Evolutionary conservation across 1,140 invertebrate species (phyloP), one percentile per base, ranked within the genome.

Genomic region (Eriocheir sinensis): DNA sequence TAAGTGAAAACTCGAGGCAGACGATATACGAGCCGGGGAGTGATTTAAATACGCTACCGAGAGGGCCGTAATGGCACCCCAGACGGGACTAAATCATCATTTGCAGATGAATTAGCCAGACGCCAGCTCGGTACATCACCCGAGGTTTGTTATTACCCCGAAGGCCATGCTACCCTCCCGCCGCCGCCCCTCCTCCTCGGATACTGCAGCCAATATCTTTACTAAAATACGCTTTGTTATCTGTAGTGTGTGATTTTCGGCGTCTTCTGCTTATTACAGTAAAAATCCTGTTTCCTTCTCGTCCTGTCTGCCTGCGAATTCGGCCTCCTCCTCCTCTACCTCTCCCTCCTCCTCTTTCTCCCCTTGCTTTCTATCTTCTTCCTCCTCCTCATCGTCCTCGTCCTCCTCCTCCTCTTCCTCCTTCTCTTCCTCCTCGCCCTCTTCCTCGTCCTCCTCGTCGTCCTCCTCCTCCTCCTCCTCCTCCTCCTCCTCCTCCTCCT

Each of bases 41-140:
- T 93, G 91, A 93, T 93, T 93, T 93, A 93, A 93, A 93, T 93
- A 93, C 41, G 81, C 91, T 93, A 83, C 41, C 81, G 40, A 86
- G 91, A 93, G 91, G 41, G 44, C 30, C 30, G 91, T 93, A 93
- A 93, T 93, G 91, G 80, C 80, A 53, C 91, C 91, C 80, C 81
- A 41, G 81, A 40, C 80, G 72, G 2, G 53, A 34, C 60, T 80
- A 91, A 93, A 93, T 93, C 91, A 93, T 86, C 91, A 93, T 93
- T 93, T 53, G 91, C 40, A 53, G 41, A 93, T 48, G 91, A 86
- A 93, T 93, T 93, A 93, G 81, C 91, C 30, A 92, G 38, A 15
- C 40, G 34, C 91, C 53, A 83, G 36, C 79, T 41, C 79, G 38
- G 90, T 92, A 93, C 48, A 93, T 93, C 91, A 93, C 81, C 80